Evolutionary conservation across 2,797 vertebrate genomes (phyloP).

Genomic region (Sphaeramia orbicularis): DNA sequence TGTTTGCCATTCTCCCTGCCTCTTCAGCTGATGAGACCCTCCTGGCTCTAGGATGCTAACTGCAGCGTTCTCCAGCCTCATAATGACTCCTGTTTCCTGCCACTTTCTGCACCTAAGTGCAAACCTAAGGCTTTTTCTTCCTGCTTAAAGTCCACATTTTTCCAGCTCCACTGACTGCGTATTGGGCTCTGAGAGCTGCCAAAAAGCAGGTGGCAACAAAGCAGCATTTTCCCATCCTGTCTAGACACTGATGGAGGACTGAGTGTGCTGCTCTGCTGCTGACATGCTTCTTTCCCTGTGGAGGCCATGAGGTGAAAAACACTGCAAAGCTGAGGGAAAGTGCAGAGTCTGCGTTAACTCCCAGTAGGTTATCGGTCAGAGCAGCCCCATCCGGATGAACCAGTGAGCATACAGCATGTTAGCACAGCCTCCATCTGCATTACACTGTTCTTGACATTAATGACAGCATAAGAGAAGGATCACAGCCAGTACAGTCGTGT

Average conservation of each 20-base stretch:
- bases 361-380: conserved; percentile 8
- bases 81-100: conserved; percentile 12
- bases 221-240: conserved; percentile 6
- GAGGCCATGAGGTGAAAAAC: neutral
- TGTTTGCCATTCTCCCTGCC: neutral
- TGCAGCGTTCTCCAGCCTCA: neutral
- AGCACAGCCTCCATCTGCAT: too few species aligned
- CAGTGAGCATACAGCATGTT: conserved; percentile 3
- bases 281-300: conserved; percentile 8
- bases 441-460: neutral
- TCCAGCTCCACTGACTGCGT: neutral
- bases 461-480: neutral
- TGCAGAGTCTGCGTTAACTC: neutral
- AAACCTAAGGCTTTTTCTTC: conserved; percentile 4
- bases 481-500: neutral
- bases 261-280: conserved; percentile 7
- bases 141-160: conserved; percentile 5
- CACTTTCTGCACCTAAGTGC: conserved; percentile 6
- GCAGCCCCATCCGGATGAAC: conserved; percentile 13
- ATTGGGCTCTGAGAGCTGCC: neutral
- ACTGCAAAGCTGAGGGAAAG: conserved; percentile 5
- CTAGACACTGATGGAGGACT: conserved; percentile 23
- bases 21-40: neutral
- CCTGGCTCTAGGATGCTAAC: conserved; percentile 4
- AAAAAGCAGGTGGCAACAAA: conserved; percentile 9